Percentiles rank a stretch among this genome's conserved stretches.
These are phyloP conservation scores for Rhynchophorus ferrugineus DNA, from an alignment of 1,140 invertebrate genomes.

Conservation along the genomic window DNA sequence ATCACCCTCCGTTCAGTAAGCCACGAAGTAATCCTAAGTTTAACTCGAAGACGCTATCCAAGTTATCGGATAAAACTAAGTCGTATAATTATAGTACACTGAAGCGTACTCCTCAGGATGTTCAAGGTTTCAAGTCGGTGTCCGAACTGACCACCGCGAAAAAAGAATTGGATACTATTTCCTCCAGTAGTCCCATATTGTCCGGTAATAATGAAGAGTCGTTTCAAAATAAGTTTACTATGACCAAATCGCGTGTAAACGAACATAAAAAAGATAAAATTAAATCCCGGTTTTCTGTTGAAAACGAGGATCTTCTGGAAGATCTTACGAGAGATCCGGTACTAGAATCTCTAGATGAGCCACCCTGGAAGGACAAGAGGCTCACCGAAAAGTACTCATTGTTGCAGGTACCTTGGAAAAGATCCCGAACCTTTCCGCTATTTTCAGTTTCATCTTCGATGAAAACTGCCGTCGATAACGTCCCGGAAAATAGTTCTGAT, in stretches of 20 bases:
- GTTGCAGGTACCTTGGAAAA: slow-evolving; percentile 22
- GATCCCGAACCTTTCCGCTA: slow-evolving; percentile 14
- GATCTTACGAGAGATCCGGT: neutral
- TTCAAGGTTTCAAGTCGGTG: neutral
- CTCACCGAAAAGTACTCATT: slow-evolving; percentile 25
- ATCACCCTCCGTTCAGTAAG: too few relatives aligned
- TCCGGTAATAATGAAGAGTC: neutral
- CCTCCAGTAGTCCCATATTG: neutral
- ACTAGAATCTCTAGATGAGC: neutral
- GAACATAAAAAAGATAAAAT: slow-evolving; percentile 6
- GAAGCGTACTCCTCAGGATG: neutral
- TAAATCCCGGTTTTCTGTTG: slow-evolving; percentile 1
- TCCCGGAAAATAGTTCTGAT: slow-evolving; percentile 15
- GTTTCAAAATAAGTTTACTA: slow-evolving; percentile 9
- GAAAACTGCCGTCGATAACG: neutral
- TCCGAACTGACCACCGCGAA: neutral
- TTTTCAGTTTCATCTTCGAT: neutral
- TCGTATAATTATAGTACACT: too few relatives aligned
- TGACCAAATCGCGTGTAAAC: neutral
- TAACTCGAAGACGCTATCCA: neutral
- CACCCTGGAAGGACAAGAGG: slow-evolving; percentile 18
- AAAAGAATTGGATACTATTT: too few relatives aligned
- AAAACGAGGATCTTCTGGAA: neutral
- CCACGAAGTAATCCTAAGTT: neutral
- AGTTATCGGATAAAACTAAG: too few relatives aligned